Percentiles rank a stretch among this genome's conserved stretches.
phyloP scores from a whole-genome alignment of 2,888 invertebrate species.

The Ectemnius continuus region DNA sequence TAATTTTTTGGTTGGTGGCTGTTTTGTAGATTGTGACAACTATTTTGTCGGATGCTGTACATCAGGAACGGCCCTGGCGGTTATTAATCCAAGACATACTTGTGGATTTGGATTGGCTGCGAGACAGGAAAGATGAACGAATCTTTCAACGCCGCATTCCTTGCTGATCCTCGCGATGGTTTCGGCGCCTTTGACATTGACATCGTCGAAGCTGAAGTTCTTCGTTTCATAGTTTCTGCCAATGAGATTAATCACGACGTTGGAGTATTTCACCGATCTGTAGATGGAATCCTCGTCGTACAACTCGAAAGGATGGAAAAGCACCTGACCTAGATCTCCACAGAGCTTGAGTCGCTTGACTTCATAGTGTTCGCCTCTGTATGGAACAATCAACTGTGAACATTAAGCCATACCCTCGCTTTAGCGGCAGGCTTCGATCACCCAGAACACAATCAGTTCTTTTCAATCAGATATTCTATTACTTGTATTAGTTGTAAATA shows the following conservation, averaged over 20 bases:
- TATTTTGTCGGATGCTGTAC: no score
- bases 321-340: slow-evolving; percentile 97
- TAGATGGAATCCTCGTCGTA: slow-evolving; percentile 91
- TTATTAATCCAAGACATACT: slow-evolving; percentile 65
- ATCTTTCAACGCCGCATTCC: slow-evolving; percentile 91
- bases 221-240: slow-evolving; percentile 95
- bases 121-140: slow-evolving; percentile 94
- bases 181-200: slow-evolving; percentile 91
- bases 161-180: slow-evolving; percentile 87
- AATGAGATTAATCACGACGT: slow-evolving; percentile 96
- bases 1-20: no score
- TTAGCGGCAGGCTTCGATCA: no score
- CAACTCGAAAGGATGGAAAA: slow-evolving; percentile 91
- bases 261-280: slow-evolving; percentile 94
- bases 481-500: background rate
- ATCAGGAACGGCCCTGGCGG: no score
- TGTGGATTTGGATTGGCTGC: slow-evolving; percentile 87
- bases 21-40: no score
- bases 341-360: slow-evolving; percentile 87
- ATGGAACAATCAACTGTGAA: slow-evolving; percentile 92
- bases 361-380: slow-evolving; percentile 92
- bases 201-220: slow-evolving; percentile 92
- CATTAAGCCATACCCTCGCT: background rate
- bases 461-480: background rate
- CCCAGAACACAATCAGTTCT: background rate